Base-by-base conservation (phyloP, 1,140 invertebrate species). In the Anadara kagoshimensis region DNA sequence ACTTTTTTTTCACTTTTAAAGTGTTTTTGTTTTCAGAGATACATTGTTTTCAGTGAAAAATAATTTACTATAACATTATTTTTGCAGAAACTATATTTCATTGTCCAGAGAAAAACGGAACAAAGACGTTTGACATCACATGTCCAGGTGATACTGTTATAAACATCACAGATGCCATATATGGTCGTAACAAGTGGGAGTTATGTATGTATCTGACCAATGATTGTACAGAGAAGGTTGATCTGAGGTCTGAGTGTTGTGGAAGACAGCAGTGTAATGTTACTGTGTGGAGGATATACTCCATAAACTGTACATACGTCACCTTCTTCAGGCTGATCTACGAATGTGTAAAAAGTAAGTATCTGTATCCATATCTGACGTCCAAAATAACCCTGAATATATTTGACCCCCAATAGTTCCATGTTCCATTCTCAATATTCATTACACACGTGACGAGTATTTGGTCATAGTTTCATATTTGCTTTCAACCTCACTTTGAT, bases 301-400 rank as follows among this genome's bases (percentile, higher is more conserved):
- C 76, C 7, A 69, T 74, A 56, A 75, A 70, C 41, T 81, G 79
- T 56, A 61, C 58, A 22, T 81, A 76, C 49, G 79, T 78, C 16
- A 75, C 79, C 12, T 74, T 78, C 61, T 75, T 81, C 58, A 76
- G 69, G 5, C 69, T 81, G 20, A 73, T 67, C n/a, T 78, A 78
- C 51, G 79, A 78, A 57, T 81, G 79, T 67, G 64, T 74, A 24
- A 49, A 41, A 69, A 66, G 79, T 78, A 57, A 59, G 69, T 18
- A 8, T 11, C 1, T 41, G 14, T 20, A n/a, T n/a, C n/a, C n/a
- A n/a, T n/a, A n/a, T n/a, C n/a, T n/a, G n/a, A n/a, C n/a, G n/a
- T n/a, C n/a, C n/a, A n/a, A n/a, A n/a, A n/a, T n/a, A n/a, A n/a
- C n/a, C n/a, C n/a, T n/a, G n/a, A n/a, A n/a, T n/a, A n/a, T n/a